Percentiles rank a stretch among this genome's conserved stretches.
Conservation (phyloP, 1,140 invertebrate species). For the Rhagoletis zephyria region DNA sequence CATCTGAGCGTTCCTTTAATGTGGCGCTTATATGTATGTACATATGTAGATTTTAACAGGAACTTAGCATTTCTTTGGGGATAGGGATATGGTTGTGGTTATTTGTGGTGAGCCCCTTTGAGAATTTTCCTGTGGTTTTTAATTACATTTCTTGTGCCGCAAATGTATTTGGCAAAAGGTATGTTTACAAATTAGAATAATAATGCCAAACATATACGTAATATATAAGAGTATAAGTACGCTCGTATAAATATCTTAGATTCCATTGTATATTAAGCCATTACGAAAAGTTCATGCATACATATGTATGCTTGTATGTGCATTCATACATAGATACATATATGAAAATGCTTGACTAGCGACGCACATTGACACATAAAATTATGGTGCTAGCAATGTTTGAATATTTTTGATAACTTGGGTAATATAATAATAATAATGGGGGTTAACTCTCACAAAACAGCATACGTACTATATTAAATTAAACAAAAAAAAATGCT, state of each 20-base stretch:
- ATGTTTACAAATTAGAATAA: not conserved
- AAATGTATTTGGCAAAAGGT: conserved; percentile 13
- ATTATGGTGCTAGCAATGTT: too few relatives aligned
- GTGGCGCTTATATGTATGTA: not conserved
- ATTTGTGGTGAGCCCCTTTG: not conserved
- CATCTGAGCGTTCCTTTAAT: not conserved
- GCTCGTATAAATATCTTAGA: not conserved
- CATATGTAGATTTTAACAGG: not conserved
- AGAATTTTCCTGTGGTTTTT: conserved; percentile 17
- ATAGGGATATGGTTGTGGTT: conserved; percentile 35
- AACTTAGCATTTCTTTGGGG: not conserved
- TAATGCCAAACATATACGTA: not conserved
- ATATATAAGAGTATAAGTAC: not conserved
- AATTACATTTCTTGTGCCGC: conserved; percentile 14
- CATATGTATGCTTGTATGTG: too few relatives aligned
- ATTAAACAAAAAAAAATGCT: too few relatives aligned
- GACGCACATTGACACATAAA: too few relatives aligned
- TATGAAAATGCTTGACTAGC: too few relatives aligned
- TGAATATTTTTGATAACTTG: too few relatives aligned
- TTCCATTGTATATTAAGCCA: too few relatives aligned
- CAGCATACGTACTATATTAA: too few relatives aligned
- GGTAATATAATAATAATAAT: too few relatives aligned
- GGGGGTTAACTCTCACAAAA: too few relatives aligned
- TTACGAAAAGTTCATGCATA: too few relatives aligned
- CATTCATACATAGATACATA: too few relatives aligned